Evolutionary conservation across 2,888 invertebrate species (phyloP).

Genomic region (Aspidiotus destructor): DNA sequence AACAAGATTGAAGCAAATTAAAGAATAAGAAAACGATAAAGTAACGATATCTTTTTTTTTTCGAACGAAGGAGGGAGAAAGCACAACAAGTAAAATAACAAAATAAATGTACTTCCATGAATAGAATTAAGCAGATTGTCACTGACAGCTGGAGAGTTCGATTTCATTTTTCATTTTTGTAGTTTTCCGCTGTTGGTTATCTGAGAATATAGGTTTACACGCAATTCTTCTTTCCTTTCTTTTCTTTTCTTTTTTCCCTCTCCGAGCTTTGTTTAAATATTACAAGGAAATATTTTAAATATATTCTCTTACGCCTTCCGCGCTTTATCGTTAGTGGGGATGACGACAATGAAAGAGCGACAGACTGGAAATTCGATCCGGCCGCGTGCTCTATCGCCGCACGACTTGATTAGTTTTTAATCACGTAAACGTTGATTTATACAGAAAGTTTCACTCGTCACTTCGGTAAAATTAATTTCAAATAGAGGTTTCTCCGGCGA

Average conservation of each 20-base stretch:
- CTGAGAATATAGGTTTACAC: background rate
- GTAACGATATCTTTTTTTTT: background rate
- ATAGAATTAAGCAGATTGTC: conserved; percentile 29
- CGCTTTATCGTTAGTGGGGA: background rate
- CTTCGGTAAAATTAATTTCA: background rate
- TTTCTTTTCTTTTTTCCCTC: too few relatives aligned
- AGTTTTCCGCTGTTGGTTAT: conserved; percentile 20
- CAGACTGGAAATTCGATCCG: background rate
- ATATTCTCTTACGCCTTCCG: background rate
- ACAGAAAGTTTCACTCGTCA: conserved; percentile 2
- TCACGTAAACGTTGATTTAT: conserved; percentile 2
- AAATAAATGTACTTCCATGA: conserved; percentile 25
- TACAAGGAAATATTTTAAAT: conserved; percentile 4
- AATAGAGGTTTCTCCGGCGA: background rate
- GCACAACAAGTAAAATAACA: background rate
- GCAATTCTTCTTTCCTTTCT: too few relatives aligned
- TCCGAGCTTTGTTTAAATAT: background rate
- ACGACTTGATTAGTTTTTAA: conserved; percentile 2
- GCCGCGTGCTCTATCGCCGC: background rate
- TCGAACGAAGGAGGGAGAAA: background rate
- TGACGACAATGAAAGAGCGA: too few relatives aligned
- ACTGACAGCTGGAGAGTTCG: conserved; percentile 24
- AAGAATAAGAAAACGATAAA: too few relatives aligned
- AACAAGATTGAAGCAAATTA: too few relatives aligned
- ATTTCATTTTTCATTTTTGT: conserved; percentile 26